phyloP scores from a whole-genome alignment of 2,888 invertebrate species.

The Himalopsyche japonica region DNA sequence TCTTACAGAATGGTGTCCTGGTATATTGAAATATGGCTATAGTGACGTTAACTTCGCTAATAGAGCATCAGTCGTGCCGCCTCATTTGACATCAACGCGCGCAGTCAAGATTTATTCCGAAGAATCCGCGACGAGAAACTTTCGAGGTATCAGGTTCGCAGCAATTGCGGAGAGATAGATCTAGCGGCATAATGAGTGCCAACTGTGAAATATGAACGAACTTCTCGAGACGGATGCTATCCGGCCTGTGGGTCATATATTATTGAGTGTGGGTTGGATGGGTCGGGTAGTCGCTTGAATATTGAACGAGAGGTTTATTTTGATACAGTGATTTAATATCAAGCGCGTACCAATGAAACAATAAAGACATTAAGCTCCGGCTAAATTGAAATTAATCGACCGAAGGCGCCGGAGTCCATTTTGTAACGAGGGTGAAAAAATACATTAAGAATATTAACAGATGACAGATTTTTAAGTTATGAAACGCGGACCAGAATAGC shows the following conservation, averaged over 20 bases:
- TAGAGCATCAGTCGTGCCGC: background rate
- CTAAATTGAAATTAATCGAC: background rate
- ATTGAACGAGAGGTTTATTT: background rate
- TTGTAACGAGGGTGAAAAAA: background rate
- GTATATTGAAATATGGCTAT: background rate
- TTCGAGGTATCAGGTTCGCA: background rate
- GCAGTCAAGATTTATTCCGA: background rate
- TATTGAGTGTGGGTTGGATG: background rate
- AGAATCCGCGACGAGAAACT: background rate
- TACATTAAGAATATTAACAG: background rate
- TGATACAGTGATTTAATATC: background rate
- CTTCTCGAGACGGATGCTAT: background rate
- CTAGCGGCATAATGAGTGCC: background rate
- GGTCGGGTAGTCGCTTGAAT: background rate
- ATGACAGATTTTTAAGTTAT: background rate
- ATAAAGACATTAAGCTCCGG: background rate
- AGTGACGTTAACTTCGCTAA: background rate
- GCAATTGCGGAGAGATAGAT: background rate
- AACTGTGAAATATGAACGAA: constrained; percentile 1
- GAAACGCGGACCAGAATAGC: background rate
- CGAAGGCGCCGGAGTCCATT: background rate
- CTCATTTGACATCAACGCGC: background rate
- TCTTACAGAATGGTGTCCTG: background rate
- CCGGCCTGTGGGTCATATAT: background rate
- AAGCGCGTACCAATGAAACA: background rate